These are phyloP conservation scores for Fragum fragum DNA, from an alignment of 2,888 invertebrate genomes.

Conservation along the genomic window DNA sequence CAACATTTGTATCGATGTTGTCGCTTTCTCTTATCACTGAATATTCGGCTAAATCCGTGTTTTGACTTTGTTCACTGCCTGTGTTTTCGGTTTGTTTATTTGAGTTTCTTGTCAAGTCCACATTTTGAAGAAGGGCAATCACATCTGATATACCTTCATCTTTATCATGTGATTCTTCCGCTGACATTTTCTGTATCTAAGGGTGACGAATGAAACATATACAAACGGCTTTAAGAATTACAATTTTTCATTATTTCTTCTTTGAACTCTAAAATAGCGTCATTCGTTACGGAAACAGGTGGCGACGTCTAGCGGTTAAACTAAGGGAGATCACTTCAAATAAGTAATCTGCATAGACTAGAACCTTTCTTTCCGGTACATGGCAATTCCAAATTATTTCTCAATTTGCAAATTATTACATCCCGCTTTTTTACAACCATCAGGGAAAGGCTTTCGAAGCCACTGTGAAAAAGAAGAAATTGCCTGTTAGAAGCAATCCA, in stretches of 20 bases:
- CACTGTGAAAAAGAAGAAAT: no score
- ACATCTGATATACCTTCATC: slow-evolving; percentile 59
- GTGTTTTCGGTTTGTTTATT: background rate
- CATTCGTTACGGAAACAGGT: slow-evolving; percentile 70
- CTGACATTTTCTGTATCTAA: background rate
- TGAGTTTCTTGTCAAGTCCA: background rate
- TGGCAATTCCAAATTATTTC: no score
- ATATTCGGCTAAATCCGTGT: background rate
- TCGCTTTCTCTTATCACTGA: background rate
- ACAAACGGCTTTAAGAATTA: no score
- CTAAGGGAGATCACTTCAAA: slow-evolving; percentile 49
- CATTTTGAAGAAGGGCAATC: background rate
- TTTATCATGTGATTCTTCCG: background rate
- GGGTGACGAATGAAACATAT: background rate
- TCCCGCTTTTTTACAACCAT: no score
- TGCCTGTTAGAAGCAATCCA: no score
- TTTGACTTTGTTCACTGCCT: background rate
- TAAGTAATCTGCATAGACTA: background rate
- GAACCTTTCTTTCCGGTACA: background rate
- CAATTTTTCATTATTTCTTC: background rate
- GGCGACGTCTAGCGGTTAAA: slow-evolving; percentile 21
- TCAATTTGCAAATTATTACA: no score
- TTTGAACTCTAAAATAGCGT: slow-evolving; percentile 45
- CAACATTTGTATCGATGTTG: background rate
- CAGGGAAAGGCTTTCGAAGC: no score